These are phyloP conservation scores for Macroglossus sobrinus DNA, from an alignment of 2,113 vertebrate species.

Conservation along the genomic window DNA sequence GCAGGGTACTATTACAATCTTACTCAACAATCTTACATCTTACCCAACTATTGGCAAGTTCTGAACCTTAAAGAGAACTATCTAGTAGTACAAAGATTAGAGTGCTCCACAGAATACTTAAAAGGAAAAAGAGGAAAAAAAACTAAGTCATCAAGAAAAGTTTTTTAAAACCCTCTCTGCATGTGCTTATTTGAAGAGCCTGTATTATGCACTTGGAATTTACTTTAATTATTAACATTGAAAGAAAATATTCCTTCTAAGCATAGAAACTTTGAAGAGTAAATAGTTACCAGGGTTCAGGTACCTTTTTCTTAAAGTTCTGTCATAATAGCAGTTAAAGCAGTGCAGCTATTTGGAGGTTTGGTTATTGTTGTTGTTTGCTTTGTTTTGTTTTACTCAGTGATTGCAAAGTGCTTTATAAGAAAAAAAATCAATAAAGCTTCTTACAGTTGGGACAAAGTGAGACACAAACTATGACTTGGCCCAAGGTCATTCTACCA, in stretches of 20 bases:
- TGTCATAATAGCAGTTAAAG: neutral
- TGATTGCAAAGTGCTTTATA: neutral
- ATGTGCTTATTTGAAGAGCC: constrained; percentile 41
- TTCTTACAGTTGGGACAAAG: neutral
- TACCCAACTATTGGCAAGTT: constrained; percentile 79
- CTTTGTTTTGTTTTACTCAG: constrained; percentile 5
- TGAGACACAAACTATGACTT: neutral
- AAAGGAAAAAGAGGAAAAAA: constrained; percentile 45
- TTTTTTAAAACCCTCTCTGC: constrained; percentile 40
- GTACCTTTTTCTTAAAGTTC: constrained; percentile 19
- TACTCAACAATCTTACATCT: constrained; percentile 78
- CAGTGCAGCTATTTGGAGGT: neutral
- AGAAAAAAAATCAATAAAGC: neutral
- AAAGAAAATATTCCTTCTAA: constrained; percentile 60
- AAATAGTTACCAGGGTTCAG: constrained; percentile 41
- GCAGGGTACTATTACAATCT: constrained; percentile 75
- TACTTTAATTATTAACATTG: constrained; percentile 63
- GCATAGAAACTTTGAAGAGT: constrained; percentile 62
- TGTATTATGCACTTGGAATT: neutral
- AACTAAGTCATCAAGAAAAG: constrained; percentile 48
- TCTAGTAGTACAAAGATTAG: constrained; percentile 75
- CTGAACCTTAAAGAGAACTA: constrained; percentile 77
- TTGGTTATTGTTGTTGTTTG: neutral
- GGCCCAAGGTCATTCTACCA: neutral
- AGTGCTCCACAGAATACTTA: constrained; percentile 53